Percentiles rank a stretch among this genome's conserved stretches.
Conservation (phyloP, 2,888 invertebrate species). For the Lepidochitona cinerea region DNA sequence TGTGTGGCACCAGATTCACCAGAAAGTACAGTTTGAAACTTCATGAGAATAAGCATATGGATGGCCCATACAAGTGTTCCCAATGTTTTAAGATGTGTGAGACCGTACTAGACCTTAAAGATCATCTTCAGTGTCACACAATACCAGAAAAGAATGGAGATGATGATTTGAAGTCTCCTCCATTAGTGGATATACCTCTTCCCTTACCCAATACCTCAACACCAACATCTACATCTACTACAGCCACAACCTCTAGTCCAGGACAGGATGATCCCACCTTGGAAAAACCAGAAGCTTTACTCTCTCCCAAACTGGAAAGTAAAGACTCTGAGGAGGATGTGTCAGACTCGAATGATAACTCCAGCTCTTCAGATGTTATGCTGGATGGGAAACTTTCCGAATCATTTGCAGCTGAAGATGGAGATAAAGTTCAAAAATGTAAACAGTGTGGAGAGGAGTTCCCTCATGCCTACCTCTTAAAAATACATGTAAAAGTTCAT, state of each 20-base stretch:
- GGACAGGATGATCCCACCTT: not conserved
- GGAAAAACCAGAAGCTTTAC: not conserved
- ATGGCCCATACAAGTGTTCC: slow-evolving; percentile 53
- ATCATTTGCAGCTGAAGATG: not conserved
- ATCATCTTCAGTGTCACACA: slow-evolving; percentile 49
- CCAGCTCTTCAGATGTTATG: slow-evolving; percentile 11
- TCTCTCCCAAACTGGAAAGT: not conserved
- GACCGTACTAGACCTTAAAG: slow-evolving; percentile 42
- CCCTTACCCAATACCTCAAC: not conserved
- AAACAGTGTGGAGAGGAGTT: slow-evolving; percentile 56
- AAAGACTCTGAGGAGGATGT: not conserved
- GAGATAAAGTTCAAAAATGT: slow-evolving; percentile 51
- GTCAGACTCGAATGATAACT: slow-evolving; percentile 25
- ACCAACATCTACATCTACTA: not conserved
- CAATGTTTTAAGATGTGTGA: slow-evolving; percentile 50
- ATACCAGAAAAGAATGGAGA: not conserved
- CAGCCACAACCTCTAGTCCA: not conserved
- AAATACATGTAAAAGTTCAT: slow-evolving; percentile 58
- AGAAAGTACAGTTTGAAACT: slow-evolving; percentile 49
- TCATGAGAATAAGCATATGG: slow-evolving; percentile 47
- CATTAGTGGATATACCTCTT: not conserved
- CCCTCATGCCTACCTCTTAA: slow-evolving; percentile 51
- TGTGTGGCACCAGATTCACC: slow-evolving; percentile 51
- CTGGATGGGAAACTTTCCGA: not conserved
- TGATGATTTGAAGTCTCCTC: not conserved